Base-by-base conservation (phyloP, 2,888 invertebrate species). In the Piscicola geometra region DNA sequence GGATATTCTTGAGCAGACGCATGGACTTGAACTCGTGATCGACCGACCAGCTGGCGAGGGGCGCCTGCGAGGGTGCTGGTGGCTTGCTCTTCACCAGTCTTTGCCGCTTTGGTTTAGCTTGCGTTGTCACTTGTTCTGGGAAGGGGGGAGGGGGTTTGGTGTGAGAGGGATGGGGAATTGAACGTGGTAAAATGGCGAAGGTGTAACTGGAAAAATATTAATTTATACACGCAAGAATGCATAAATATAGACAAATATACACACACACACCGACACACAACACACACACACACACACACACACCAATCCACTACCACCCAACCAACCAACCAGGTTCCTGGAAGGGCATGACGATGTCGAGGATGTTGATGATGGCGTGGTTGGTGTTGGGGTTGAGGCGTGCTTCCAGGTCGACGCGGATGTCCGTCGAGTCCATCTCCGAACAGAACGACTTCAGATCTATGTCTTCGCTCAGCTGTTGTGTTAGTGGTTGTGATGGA, bases 301-400 rank as follows among this genome's bases (percentile, higher is more conserved):
- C 9, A 41, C 41, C 41, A 41, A 5, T 9, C 15, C 5, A 15
- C 41, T 9, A 41, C 9, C 41, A 41, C 5, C 5, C 41, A 5
- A 41, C 41, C 41, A 5, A 41, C 41, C 15, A 21, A 56, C 60
- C 60, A 25, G 60, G 60, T 25, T 56, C 60, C n/a, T 56, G 60
- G n/a, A 15, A 56, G 60, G 60, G 60, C 60, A 56, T 56, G 60
- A 56, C 60, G 21, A 56, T 56, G 25, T 56, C 60, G 25, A 56
- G 60, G 60, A 56, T 56, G 60, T 56, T 56, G 60, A 56, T 56
- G 60, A 56, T 56, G 60, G 60, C 60, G 60, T 56, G 25, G 60
- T 56, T 56, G 60, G 3, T 56, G 60, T 5, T 21, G n/a, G 60
- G 60, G 60, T 56, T 21, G n/a, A 56, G 60, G 5, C 60, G 60